Percentiles rank a stretch among this genome's conserved stretches.
phyloP scores from a whole-genome alignment of 2,888 invertebrate genomes.

The Drosophila merina region DNA sequence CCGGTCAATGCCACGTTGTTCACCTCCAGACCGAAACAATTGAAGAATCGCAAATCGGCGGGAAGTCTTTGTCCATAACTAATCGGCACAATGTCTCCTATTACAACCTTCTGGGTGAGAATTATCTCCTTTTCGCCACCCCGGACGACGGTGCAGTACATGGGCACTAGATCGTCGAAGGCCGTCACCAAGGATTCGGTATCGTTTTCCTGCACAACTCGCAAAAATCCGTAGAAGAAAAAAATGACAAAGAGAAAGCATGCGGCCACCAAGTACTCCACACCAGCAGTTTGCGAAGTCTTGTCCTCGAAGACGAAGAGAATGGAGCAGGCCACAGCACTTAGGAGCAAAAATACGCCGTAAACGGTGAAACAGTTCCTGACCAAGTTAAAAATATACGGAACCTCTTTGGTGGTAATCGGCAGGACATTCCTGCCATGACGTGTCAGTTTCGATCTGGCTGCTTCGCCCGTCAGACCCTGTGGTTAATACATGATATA shows the following conservation, averaged over 20 bases:
- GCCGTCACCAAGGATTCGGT: conserved; percentile 30
- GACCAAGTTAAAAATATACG: not conserved
- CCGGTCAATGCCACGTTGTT: conserved; percentile 63
- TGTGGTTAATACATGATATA: conserved; percentile 9
- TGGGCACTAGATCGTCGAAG: conserved; percentile 49
- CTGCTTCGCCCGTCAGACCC: conserved; percentile 43
- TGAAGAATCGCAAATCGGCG: conserved; percentile 58
- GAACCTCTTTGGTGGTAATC: not conserved
- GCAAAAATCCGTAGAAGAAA: conserved; percentile 23
- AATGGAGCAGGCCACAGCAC: conserved; percentile 14
- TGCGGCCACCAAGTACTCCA: conserved; percentile 16
- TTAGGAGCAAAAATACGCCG: conserved; percentile 18
- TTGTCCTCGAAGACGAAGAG: conserved; percentile 8
- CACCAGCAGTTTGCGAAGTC: accelerated
- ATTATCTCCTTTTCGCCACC: conserved; percentile 45
- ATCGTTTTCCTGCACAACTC: conserved; percentile 39
- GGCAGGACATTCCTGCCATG: conserved; percentile 51
- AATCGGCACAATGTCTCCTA: conserved; percentile 55
- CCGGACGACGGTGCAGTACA: conserved; percentile 61
- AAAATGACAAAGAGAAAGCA: conserved; percentile 22
- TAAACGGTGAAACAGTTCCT: conserved; percentile 38
- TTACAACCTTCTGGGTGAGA: conserved; percentile 43
- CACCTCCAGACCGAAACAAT: conserved; percentile 34
- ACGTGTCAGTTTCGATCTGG: conserved; percentile 13
- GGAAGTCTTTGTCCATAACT: conserved; percentile 55